A percentile compares a stretch with the other conserved stretches of the same genome.
Conservation (phyloP, 2,113 vertebrate genomes). For the Scomber scombrus region DNA sequence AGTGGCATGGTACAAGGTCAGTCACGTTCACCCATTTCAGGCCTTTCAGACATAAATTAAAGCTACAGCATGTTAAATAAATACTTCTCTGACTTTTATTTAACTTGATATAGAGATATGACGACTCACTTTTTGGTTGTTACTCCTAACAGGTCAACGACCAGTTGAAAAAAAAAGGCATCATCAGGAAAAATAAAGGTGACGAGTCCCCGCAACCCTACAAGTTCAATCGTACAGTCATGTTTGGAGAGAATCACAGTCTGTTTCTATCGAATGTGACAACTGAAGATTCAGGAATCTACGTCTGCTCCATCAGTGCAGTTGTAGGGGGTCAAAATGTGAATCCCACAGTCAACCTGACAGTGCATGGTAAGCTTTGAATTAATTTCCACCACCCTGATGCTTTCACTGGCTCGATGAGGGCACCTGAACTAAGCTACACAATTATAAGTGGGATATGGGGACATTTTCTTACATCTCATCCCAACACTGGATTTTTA, state of each 20-base stretch:
- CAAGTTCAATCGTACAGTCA: accelerated
- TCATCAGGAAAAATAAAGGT: constrained; percentile 11
- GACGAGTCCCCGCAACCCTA: accelerated
- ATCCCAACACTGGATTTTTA: neutral
- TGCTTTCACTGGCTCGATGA: too few species aligned
- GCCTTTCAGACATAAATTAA: neutral
- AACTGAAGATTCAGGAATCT: constrained; percentile 66
- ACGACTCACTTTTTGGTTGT: neutral
- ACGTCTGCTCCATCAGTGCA: constrained; percentile 64
- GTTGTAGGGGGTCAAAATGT: constrained; percentile 46
- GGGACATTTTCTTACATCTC: neutral
- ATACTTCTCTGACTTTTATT: neutral
- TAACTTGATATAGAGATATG: neutral
- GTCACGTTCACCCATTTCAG: neutral
- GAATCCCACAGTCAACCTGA: constrained; percentile 3
- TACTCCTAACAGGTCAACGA: constrained; percentile 6
- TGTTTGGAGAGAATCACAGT: constrained; percentile 1
- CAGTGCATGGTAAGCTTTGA: constrained; percentile 64
- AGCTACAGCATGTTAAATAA: neutral
- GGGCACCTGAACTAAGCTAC: neutral
- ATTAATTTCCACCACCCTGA: neutral
- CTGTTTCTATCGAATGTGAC: constrained; percentile 52
- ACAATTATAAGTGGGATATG: neutral
- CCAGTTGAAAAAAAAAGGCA: accelerated
- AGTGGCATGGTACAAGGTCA: constrained; percentile 79